These are phyloP conservation scores for Choristoneura rosaceana DNA, from an alignment of 2,888 invertebrate genomes.

Conservation along the genomic window DNA sequence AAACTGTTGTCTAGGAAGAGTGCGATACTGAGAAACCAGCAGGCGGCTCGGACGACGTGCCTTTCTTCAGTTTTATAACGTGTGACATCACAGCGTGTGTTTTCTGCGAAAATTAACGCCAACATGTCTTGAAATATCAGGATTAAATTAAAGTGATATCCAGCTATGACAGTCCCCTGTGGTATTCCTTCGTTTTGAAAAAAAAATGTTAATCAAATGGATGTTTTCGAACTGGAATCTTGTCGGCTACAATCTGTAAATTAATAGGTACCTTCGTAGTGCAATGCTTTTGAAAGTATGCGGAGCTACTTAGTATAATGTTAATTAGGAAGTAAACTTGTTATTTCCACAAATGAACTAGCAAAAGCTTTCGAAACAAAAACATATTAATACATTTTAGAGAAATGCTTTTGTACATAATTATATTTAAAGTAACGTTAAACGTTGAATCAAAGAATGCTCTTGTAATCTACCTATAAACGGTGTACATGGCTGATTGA, in stretches of 20 bases:
- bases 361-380: not conserved
- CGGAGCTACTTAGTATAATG: not conserved
- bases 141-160: not conserved
- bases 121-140: slow-evolving; percentile 8
- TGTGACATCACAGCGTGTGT: slow-evolving; percentile 34
- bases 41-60: slow-evolving; percentile 20
- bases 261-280: not conserved
- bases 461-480: too few species aligned
- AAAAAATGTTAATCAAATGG: not conserved
- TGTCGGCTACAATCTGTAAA: not conserved
- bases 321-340: not conserved
- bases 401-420: too few species aligned
- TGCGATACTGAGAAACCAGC: slow-evolving; percentile 36
- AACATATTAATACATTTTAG: too few species aligned
- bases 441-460: too few species aligned
- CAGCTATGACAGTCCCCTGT: not conserved
- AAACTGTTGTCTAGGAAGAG: slow-evolving; percentile 36
- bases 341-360: not conserved
- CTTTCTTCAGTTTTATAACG: slow-evolving; percentile 13
- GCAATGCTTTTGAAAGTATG: not conserved
- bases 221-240: slow-evolving; percentile 1
- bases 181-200: not conserved
- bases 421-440: too few species aligned
- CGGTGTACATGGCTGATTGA: too few species aligned
- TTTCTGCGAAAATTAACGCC: slow-evolving; percentile 28